phyloP scores from a whole-genome alignment of 2,888 invertebrate genomes.

The Trissonchulus sp. region DNA sequence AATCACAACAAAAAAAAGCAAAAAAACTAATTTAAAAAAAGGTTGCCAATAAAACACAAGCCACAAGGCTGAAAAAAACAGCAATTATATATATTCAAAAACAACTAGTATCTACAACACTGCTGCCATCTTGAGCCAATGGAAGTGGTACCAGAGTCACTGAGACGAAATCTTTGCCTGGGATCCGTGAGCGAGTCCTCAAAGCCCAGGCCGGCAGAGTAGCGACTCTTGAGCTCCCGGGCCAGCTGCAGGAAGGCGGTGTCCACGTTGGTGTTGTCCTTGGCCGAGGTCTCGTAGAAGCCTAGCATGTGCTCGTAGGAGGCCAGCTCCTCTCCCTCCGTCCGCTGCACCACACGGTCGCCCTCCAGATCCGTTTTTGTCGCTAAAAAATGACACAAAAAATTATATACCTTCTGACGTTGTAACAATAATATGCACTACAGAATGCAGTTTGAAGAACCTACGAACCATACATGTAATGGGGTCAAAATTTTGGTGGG shows the following conservation, averaged over 20 bases:
- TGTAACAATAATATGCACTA: background rate
- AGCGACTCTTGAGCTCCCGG: conserved; percentile 69
- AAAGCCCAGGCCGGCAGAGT: conserved; percentile 26
- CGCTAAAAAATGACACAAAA: conserved; percentile 57
- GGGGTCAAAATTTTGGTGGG: too few relatives aligned
- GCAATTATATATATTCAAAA: too few relatives aligned
- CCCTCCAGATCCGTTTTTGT: conserved; percentile 80
- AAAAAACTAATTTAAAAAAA: too few relatives aligned
- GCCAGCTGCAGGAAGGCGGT: conserved; percentile 78
- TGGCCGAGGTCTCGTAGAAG: conserved; percentile 80
- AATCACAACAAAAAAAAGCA: too few relatives aligned
- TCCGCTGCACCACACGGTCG: conserved; percentile 73
- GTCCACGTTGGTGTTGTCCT: conserved; percentile 83
- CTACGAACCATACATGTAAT: too few relatives aligned
- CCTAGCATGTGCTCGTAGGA: conserved; percentile 76
- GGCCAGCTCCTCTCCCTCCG: conserved; percentile 78
- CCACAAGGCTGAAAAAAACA: too few relatives aligned
- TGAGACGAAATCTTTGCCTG: conserved; percentile 5
- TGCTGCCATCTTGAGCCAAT: conserved; percentile 16
- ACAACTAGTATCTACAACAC: background rate
- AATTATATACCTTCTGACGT: background rate
- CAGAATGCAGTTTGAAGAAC: too few relatives aligned
- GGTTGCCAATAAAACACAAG: too few relatives aligned
- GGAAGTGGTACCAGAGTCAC: conserved; percentile 2
- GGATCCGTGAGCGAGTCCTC: conserved; percentile 25